Evolutionary conservation across 2,888 invertebrate species (phyloP).

Genomic region (Tineola bisselliella): DNA sequence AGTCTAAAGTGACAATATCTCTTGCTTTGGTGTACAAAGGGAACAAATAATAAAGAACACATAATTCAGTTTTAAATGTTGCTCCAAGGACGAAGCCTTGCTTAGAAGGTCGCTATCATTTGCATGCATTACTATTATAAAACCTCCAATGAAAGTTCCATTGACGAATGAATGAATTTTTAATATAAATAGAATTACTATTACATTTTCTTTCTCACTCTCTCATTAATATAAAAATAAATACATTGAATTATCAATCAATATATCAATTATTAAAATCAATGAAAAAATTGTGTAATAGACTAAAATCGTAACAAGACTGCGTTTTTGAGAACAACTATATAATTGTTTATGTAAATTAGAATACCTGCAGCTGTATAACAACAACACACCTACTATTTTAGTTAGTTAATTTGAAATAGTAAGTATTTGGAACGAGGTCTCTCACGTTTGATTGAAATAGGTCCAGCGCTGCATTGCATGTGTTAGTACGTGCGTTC

Average conservation of each 20-base stretch:
- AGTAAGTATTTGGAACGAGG: conserved; percentile 8
- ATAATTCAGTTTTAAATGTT: neutral
- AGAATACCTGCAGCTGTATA: neutral
- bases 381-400: neutral
- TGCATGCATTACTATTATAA: conserved; percentile 1
- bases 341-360: conserved; percentile 5
- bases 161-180: no score
- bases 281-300: no score
- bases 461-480: neutral
- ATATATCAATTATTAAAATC: no score
- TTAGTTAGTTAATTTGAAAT: neutral
- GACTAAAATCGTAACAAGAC: neutral
- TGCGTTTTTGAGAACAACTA: neutral
- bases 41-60: no score
- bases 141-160: neutral
- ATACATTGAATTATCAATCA: no score
- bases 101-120: neutral
- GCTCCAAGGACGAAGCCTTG: neutral
- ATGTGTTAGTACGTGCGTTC: neutral
- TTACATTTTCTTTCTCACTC: no score
- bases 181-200: no score
- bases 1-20: no score
- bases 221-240: no score
- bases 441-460: neutral
- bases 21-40: no score